A percentile compares a stretch with the other conserved stretches of the same genome.
These are phyloP conservation scores for Halichondria panicea DNA, from an alignment of 37 sponge, comb jelly and placozoan genomes.

Conservation along the genomic window DNA sequence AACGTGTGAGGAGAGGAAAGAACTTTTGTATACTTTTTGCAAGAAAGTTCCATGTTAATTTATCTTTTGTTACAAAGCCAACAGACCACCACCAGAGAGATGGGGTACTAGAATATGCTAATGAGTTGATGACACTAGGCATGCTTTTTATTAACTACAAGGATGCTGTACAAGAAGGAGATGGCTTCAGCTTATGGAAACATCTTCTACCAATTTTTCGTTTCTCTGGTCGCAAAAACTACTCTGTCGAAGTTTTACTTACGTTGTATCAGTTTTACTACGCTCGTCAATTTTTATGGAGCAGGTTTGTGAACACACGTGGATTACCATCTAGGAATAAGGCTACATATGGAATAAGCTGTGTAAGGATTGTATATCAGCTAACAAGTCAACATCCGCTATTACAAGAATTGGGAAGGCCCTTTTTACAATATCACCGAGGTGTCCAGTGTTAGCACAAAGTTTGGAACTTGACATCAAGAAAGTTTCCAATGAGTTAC, in stretches of 20 bases:
- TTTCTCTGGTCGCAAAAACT: neutral
- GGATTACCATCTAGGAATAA: neutral
- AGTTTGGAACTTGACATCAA: neutral
- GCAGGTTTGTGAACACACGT: neutral
- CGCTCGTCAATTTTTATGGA: neutral
- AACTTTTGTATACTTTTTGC: no score
- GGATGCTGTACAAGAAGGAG: neutral
- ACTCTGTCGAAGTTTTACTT: neutral
- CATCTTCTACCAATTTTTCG: slow-evolving; percentile 4
- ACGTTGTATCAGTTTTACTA: neutral
- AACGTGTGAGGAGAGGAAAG: no score
- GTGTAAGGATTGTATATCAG: no score
- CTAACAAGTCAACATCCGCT: no score
- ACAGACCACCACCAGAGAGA: no score
- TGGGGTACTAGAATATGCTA: neutral
- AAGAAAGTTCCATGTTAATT: no score
- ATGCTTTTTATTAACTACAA: slow-evolving; percentile 1
- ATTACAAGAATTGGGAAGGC: no score
- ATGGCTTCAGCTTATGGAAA: neutral
- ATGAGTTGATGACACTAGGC: neutral
- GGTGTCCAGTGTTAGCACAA: no score
- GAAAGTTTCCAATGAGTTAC: neutral
- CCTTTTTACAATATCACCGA: no score
- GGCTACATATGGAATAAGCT: no score
- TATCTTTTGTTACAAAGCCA: no score